These are phyloP conservation scores for Hermodice carunculata DNA, from an alignment of 2,888 invertebrate genomes.

Conservation along the genomic window DNA sequence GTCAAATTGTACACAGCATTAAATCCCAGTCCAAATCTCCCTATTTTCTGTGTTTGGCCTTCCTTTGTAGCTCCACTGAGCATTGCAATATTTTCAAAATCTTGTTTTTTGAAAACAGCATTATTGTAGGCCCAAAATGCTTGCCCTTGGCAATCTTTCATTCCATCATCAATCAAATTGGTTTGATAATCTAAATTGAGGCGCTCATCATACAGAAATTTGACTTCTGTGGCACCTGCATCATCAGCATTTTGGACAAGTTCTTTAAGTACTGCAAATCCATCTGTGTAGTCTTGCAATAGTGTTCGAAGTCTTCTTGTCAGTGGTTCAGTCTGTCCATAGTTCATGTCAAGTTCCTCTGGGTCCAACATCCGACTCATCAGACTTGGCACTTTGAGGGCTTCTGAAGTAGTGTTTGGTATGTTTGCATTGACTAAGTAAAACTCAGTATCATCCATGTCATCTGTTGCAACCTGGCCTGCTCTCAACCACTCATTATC, in stretches of 20 bases:
- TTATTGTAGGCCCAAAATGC: constrained; percentile 60
- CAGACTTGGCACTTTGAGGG: constrained; percentile 49
- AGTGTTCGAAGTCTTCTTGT: constrained; percentile 48
- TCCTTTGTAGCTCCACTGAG: constrained; percentile 58
- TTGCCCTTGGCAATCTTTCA: constrained; percentile 56
- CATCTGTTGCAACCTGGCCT: too few relatives aligned
- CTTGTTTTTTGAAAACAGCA: constrained; percentile 50
- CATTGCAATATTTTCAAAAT: constrained; percentile 53
- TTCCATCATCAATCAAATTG: constrained; percentile 47
- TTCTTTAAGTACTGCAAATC: constrained; percentile 58
- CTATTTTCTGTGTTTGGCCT: constrained; percentile 50
- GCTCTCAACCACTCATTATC: constrained; percentile 44
- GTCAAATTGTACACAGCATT: constrained; percentile 66
- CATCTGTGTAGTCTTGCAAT: constrained; percentile 57
- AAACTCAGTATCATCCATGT: too few relatives aligned
- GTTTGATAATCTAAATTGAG: constrained; percentile 40
- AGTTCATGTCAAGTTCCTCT: constrained; percentile 41
- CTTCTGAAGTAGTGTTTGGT: constrained; percentile 44
- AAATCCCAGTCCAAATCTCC: constrained; percentile 63
- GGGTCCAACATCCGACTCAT: constrained; percentile 51
- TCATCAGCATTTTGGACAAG: constrained; percentile 63
- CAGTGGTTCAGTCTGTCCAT: constrained; percentile 56
- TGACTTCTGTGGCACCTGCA: constrained; percentile 55
- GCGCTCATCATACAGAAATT: constrained; percentile 56
- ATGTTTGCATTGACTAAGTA: constrained; percentile 47